Evolutionary conservation across 2,797 vertebrate genomes (phyloP).

Genomic region (Somateria mollissima): DNA sequence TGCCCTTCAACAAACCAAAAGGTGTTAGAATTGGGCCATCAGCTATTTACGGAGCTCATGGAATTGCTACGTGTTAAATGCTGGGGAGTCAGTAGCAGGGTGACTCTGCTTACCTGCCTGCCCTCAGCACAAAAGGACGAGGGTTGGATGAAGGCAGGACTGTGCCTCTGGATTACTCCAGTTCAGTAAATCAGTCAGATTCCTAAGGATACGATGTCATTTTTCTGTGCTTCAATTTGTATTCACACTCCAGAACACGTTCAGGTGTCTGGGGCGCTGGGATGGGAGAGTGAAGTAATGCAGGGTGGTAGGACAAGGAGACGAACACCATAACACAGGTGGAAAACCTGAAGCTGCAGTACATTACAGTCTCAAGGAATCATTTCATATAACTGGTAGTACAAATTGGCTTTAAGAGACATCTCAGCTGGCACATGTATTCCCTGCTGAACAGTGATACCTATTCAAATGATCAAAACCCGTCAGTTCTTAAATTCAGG

Average conservation of each 20-base stretch:
- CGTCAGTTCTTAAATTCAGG: constrained; percentile 73
- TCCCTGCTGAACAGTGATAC: constrained; percentile 73
- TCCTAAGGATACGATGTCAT: not conserved
- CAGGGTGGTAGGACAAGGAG: not conserved
- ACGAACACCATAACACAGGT: not conserved
- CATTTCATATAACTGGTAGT: constrained; percentile 64
- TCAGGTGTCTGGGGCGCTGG: not conserved
- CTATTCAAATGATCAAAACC: constrained; percentile 80
- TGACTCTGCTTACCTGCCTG: not conserved
- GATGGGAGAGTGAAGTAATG: not conserved
- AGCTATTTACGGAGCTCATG: not conserved
- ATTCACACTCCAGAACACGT: not conserved
- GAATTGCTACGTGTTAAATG: not conserved
- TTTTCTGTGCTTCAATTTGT: not conserved
- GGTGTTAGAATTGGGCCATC: not conserved
- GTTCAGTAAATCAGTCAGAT: not conserved
- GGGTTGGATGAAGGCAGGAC: not conserved
- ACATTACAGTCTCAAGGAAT: constrained; percentile 60
- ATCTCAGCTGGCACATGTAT: constrained; percentile 69
- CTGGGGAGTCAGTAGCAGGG: not conserved
- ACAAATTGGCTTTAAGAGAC: constrained; percentile 79
- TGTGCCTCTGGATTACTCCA: not conserved
- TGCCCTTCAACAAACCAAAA: not conserved
- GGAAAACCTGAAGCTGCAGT: constrained; percentile 56
- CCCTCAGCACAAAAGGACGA: not conserved